Evolutionary conservation across 2,113 vertebrate species (phyloP).

Genomic region (Stegostoma tigrinum): DNA sequence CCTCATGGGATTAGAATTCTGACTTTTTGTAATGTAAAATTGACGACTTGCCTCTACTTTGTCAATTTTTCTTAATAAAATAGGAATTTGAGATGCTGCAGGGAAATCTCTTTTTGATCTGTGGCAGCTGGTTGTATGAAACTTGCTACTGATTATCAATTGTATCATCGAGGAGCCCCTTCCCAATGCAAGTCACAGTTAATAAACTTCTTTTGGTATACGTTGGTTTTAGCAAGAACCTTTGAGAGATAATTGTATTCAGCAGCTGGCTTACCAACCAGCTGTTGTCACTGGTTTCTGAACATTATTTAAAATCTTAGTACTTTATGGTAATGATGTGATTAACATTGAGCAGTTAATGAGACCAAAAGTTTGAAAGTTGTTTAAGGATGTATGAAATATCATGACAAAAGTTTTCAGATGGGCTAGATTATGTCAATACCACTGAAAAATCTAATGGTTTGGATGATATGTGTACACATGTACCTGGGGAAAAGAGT

Average conservation of each 20-base stretch:
- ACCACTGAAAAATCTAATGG: not conserved
- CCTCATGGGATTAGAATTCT: not conserved
- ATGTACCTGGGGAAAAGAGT: not conserved
- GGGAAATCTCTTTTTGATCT: not conserved
- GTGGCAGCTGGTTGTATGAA: not conserved
- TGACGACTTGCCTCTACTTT: not conserved
- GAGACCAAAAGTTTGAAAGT: constrained; percentile 17
- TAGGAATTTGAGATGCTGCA: not conserved
- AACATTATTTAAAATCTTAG: constrained; percentile 22
- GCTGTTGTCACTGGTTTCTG: not conserved
- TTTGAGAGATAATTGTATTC: constrained; percentile 29
- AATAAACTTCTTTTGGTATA: constrained; percentile 26
- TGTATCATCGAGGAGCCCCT: not conserved
- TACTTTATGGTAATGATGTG: constrained; percentile 31
- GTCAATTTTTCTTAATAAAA: constrained; percentile 8
- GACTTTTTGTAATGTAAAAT: not conserved
- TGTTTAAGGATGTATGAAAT: not conserved
- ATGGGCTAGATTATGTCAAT: not conserved
- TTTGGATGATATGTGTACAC: not conserved
- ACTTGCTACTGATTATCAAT: not conserved
- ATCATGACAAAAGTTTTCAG: not conserved
- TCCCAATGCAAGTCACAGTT: constrained; percentile 21
- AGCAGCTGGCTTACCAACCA: constrained; percentile 23
- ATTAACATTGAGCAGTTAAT: not conserved
- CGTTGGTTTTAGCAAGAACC: constrained; percentile 8